Conservation (phyloP, 1,140 invertebrate genomes). For the Anoplolepis gracilipes region DNA sequence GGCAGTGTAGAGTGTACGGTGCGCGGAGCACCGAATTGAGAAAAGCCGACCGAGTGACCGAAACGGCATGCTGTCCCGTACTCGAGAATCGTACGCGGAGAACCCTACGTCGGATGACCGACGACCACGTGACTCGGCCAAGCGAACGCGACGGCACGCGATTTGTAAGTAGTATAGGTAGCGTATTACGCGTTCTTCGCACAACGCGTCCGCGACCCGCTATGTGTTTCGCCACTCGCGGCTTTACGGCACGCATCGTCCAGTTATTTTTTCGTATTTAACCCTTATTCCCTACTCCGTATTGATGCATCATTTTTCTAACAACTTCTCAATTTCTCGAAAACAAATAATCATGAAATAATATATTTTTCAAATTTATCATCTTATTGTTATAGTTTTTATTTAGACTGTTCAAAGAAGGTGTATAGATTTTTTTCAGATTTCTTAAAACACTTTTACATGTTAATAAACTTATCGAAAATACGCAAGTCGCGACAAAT, state of each 20-base stretch:
- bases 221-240: slow-evolving; percentile 22
- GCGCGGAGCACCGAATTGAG: slow-evolving; percentile 45
- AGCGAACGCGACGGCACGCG: slow-evolving; percentile 11
- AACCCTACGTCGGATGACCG: not conserved
- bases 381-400: too few relatives aligned
- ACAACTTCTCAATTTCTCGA: too few relatives aligned
- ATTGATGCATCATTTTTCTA: too few relatives aligned
- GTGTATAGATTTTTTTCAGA: too few relatives aligned
- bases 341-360: too few relatives aligned
- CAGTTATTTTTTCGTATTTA: too few relatives aligned
- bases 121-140: not conserved
- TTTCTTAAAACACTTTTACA: too few relatives aligned
- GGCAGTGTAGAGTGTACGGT: slow-evolving; percentile 53
- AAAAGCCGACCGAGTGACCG: slow-evolving; percentile 31
- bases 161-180: slow-evolving; percentile 46
- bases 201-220: not conserved
- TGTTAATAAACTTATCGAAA: too few relatives aligned
- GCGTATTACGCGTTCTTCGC: slow-evolving; percentile 24
- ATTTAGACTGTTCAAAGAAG: too few relatives aligned
- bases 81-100: not conserved
- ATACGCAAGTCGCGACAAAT: not conserved
- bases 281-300: too few relatives aligned
- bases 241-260: not conserved
- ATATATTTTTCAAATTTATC: too few relatives aligned
- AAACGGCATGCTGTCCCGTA: not conserved